Conservation (phyloP, 2,113 vertebrate species). For the Pseudopipra pipra region DNA sequence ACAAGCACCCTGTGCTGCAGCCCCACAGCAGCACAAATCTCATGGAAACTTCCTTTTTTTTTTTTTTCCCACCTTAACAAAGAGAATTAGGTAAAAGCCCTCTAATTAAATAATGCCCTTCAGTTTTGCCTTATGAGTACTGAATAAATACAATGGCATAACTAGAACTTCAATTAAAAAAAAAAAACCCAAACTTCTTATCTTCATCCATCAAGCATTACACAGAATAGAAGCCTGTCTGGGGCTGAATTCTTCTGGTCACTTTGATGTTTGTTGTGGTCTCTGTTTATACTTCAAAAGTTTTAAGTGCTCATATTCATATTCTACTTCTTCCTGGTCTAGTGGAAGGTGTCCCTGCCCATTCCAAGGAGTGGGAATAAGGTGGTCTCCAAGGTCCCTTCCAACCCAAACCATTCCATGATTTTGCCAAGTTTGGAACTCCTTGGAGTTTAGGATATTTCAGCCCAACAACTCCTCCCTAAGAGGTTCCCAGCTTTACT, state of each 20-base stretch:
- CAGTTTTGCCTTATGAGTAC: neutral
- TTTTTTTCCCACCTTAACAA: neutral
- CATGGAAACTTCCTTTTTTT: neutral
- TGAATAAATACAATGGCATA: neutral
- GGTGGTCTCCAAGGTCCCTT: neutral
- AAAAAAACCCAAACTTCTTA: neutral
- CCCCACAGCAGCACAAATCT: neutral
- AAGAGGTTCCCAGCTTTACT: neutral
- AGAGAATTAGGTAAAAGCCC: neutral
- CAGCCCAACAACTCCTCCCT: neutral
- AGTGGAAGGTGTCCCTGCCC: neutral
- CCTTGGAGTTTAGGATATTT: neutral
- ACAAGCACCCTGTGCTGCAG: neutral
- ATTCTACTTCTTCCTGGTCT: neutral
- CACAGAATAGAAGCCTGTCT: neutral
- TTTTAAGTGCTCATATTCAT: neutral
- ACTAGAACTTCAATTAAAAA: neutral
- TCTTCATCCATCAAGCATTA: neutral
- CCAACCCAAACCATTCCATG: neutral
- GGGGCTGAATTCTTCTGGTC: neutral
- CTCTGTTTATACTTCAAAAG: neutral
- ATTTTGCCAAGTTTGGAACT: neutral
- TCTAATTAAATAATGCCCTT: neutral
- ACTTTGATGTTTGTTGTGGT: constrained; percentile 27
- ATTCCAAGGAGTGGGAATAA: neutral